Evolutionary conservation across 2,888 invertebrate genomes (phyloP).

Genomic region (Himalopsyche kuldschensis): DNA sequence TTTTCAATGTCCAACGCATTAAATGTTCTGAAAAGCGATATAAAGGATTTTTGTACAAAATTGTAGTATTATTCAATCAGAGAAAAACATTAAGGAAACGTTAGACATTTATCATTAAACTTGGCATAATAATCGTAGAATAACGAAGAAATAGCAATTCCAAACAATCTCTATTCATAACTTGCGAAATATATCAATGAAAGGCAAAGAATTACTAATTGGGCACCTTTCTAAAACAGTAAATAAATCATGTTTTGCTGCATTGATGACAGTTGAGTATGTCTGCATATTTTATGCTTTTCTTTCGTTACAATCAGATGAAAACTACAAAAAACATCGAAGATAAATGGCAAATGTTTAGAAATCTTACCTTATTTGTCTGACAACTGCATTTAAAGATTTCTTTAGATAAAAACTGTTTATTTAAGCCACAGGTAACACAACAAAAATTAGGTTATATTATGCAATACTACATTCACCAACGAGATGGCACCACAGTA

Average conservation of each 20-base stretch:
- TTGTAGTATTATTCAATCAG: neutral
- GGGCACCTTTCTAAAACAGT: constrained; percentile 12
- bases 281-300: constrained; percentile 1
- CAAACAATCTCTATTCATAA: neutral
- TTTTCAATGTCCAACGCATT: no score
- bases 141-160: neutral
- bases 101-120: neutral
- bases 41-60: neutral
- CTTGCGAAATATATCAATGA: neutral
- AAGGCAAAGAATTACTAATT: neutral
- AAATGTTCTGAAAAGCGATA: no score
- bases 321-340: neutral
- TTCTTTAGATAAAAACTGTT: constrained; percentile 16
- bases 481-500: constrained; percentile 33
- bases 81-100: neutral
- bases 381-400: constrained; percentile 20
- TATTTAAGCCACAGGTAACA: constrained; percentile 24
- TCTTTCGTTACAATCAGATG: neutral
- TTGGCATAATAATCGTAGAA: neutral
- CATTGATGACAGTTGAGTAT: constrained; percentile 21
- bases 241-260: constrained; percentile 30
- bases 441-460: constrained; percentile 32
- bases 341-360: neutral
- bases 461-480: constrained; percentile 33
- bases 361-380: constrained; percentile 25